These are phyloP conservation scores for Saxicola maurus DNA, from an alignment of 2,797 vertebrate genomes.

Conservation along the genomic window DNA sequence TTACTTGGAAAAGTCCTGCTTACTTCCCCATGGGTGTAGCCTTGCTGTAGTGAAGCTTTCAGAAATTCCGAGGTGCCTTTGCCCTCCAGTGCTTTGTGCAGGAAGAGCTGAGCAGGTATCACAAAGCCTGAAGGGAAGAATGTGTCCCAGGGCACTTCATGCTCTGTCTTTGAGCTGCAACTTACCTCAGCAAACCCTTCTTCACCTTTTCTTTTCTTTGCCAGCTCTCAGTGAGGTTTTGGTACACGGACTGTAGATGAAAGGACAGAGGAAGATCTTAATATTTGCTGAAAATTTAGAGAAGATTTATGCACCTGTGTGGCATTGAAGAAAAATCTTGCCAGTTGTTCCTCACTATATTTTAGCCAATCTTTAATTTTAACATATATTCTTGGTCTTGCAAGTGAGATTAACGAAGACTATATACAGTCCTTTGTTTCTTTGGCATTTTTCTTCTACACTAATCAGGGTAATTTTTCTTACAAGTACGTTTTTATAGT, in stretches of 20 bases:
- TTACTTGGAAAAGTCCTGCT: not conserved
- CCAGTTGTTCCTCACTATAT: accelerated
- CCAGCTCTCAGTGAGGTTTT: not conserved
- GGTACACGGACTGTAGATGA: not conserved
- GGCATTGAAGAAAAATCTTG: not conserved
- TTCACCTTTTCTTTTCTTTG: not conserved
- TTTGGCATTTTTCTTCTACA: not conserved
- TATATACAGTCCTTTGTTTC: not conserved
- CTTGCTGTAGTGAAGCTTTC: not conserved
- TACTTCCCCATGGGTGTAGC: not conserved
- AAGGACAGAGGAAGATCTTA: not conserved
- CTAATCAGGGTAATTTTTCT: not conserved
- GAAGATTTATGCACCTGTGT: too few species aligned
- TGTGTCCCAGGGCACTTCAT: not conserved
- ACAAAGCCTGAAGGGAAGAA: not conserved
- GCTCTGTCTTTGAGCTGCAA: not conserved
- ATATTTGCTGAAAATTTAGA: not conserved
- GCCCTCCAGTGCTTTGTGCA: not conserved
- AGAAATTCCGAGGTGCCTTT: not conserved
- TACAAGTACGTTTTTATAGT: not conserved
- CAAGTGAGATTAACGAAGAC: not conserved
- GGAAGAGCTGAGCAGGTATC: not conserved
- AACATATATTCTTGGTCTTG: not conserved
- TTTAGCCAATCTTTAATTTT: not conserved
- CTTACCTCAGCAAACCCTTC: not conserved